These are phyloP conservation scores for Candidula unifasciata DNA, from an alignment of 2,888 invertebrate species.

Conservation along the genomic window DNA sequence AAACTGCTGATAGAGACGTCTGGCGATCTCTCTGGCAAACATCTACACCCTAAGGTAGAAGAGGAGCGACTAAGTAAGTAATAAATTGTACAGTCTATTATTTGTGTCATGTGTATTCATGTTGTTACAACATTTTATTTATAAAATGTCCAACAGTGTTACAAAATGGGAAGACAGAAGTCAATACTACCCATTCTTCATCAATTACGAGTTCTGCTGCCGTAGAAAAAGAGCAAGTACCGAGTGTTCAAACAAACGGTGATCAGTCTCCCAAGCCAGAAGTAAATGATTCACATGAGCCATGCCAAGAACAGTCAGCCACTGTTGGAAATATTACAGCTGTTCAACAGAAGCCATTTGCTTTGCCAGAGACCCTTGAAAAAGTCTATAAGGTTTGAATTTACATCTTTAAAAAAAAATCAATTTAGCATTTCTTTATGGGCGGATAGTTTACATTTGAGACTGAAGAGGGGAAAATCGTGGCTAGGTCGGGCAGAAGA, in stretches of 20 bases:
- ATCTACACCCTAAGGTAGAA: too few relatives aligned
- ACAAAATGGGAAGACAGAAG: neutral
- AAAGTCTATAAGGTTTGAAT: conserved; percentile 28
- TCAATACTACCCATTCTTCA: neutral
- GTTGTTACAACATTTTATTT: neutral
- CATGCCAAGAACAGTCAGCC: neutral
- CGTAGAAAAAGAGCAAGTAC: neutral
- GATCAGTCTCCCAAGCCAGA: neutral
- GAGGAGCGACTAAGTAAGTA: too few relatives aligned
- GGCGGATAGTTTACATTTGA: too few relatives aligned
- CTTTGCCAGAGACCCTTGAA: neutral
- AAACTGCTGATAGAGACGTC: too few relatives aligned
- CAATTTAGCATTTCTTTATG: too few relatives aligned
- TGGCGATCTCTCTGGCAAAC: too few relatives aligned
- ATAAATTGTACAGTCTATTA: too few relatives aligned
- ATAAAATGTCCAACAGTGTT: conserved; percentile 16
- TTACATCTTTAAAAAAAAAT: too few relatives aligned
- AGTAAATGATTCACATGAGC: neutral
- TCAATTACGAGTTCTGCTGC: neutral
- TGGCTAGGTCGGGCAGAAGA: too few relatives aligned
- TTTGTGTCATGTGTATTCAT: too few relatives aligned
- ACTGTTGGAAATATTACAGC: neutral
- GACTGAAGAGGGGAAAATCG: too few relatives aligned
- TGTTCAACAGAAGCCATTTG: neutral
- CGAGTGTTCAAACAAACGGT: neutral